Evolutionary conservation across 2,888 invertebrate genomes (phyloP).

Genomic region (Erebia aethiops): DNA sequence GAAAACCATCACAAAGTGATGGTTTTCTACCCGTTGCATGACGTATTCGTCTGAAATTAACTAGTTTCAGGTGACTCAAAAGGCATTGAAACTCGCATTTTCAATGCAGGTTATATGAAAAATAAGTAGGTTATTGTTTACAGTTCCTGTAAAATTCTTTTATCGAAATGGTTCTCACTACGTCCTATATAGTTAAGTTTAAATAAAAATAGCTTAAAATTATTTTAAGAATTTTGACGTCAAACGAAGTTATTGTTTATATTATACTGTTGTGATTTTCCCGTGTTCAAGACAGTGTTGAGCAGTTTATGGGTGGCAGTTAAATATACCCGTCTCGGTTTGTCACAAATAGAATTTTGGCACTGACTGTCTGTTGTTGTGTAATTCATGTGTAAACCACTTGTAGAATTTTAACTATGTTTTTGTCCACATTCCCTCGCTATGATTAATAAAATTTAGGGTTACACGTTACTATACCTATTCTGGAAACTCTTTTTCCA

Average conservation of each 20-base stretch:
- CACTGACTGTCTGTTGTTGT: constrained; percentile 79
- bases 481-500: background rate
- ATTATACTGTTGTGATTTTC: constrained; percentile 43
- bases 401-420: constrained; percentile 73
- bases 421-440: constrained; percentile 53
- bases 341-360: constrained; percentile 83
- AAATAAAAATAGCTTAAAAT: background rate
- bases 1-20: too few relatives aligned
- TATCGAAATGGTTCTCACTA: background rate
- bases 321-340: constrained; percentile 82
- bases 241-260: constrained; percentile 29
- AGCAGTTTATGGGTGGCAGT: constrained; percentile 81
- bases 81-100: too few relatives aligned
- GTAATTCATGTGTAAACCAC: constrained; percentile 79
- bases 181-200: background rate
- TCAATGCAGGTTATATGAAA: too few relatives aligned
- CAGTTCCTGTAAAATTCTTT: too few relatives aligned
- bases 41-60: too few relatives aligned
- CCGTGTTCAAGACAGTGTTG: constrained; percentile 67
- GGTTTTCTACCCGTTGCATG: too few relatives aligned
- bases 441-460: constrained; percentile 45
- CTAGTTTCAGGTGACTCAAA: too few relatives aligned
- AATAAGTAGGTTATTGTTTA: background rate
- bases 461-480: background rate
- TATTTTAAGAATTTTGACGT: constrained; percentile 12